These are phyloP conservation scores for Penaeus vannamei DNA, from an alignment of 1,140 invertebrate species.

Conservation along the genomic window DNA sequence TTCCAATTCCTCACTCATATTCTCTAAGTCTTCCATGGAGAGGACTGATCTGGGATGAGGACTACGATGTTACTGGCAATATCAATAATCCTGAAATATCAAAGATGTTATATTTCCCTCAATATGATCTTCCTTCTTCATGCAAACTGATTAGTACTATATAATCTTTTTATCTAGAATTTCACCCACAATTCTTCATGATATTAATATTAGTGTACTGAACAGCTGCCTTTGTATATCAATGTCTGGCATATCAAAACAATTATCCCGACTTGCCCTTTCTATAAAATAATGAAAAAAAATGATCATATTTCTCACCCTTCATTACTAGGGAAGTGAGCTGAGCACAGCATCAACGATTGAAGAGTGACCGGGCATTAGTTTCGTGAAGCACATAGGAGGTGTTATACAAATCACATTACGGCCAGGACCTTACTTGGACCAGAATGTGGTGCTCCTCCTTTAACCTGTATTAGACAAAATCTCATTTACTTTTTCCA, in stretches of 20 bases:
- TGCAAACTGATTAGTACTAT: too few species aligned
- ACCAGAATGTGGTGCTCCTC: slow-evolving; percentile 74
- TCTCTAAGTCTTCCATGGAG: slow-evolving; percentile 44
- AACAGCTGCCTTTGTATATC: too few species aligned
- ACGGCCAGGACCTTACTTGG: slow-evolving; percentile 76
- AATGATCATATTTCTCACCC: not conserved
- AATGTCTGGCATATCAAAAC: too few species aligned
- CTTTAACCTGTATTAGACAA: slow-evolving; percentile 71
- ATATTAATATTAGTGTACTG: too few species aligned
- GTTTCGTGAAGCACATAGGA: slow-evolving; percentile 76
- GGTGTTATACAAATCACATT: slow-evolving; percentile 79
- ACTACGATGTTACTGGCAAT: not conserved
- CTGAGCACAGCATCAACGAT: slow-evolving; percentile 71
- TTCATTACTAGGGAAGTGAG: not conserved
- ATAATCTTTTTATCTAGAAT: too few species aligned
- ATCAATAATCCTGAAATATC: not conserved
- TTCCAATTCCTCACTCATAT: slow-evolving; percentile 27
- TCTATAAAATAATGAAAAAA: not conserved
- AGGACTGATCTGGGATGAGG: not conserved
- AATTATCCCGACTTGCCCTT: too few species aligned
- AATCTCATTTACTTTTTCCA: too few species aligned
- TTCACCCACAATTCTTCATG: too few species aligned
- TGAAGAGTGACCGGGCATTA: slow-evolving; percentile 72
- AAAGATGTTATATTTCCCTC: too few species aligned
- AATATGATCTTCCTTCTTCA: too few species aligned